These are phyloP conservation scores for Glaucopsyche alexis DNA, from an alignment of 2,888 invertebrate genomes.

Conservation along the genomic window DNA sequence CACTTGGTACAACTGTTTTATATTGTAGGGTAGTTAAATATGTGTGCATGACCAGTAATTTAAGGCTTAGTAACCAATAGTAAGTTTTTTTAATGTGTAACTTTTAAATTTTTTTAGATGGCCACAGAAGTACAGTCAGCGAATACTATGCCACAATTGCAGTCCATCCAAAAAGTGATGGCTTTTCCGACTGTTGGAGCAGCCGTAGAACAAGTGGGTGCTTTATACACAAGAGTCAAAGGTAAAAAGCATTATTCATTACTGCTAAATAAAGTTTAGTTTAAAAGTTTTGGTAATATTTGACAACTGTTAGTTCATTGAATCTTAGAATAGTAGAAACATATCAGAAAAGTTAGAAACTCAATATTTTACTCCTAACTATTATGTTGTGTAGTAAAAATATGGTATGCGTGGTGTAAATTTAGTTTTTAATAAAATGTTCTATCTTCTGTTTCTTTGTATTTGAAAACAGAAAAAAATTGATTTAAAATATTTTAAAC, in stretches of 20 bases:
- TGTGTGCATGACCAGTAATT: too few species aligned
- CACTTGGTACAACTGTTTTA: too few species aligned
- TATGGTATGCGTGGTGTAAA: too few species aligned
- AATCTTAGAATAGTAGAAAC: too few species aligned
- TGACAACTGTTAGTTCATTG: too few species aligned
- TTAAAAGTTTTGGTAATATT: not conserved
- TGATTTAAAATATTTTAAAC: not conserved
- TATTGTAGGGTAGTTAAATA: too few species aligned
- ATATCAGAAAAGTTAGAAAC: too few species aligned
- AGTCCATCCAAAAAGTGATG: slow-evolving; percentile 76
- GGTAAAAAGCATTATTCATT: slow-evolving; percentile 46
- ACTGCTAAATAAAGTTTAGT: too few species aligned
- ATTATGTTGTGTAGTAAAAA: too few species aligned
- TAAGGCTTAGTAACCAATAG: too few species aligned
- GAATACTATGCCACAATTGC: slow-evolving; percentile 61
- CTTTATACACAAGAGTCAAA: slow-evolving; percentile 77
- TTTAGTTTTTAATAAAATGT: too few species aligned
- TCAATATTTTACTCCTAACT: too few species aligned
- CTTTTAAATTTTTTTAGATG: slow-evolving; percentile 50
- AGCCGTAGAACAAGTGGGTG: slow-evolving; percentile 78
- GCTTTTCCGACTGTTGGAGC: slow-evolving; percentile 78
- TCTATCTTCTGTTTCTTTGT: not conserved
- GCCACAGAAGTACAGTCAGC: slow-evolving; percentile 65
- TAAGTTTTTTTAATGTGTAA: not conserved
- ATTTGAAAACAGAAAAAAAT: not conserved